Evolutionary conservation across 2,888 invertebrate species (phyloP).

Genomic region (Acrobeloides nanus): DNA sequence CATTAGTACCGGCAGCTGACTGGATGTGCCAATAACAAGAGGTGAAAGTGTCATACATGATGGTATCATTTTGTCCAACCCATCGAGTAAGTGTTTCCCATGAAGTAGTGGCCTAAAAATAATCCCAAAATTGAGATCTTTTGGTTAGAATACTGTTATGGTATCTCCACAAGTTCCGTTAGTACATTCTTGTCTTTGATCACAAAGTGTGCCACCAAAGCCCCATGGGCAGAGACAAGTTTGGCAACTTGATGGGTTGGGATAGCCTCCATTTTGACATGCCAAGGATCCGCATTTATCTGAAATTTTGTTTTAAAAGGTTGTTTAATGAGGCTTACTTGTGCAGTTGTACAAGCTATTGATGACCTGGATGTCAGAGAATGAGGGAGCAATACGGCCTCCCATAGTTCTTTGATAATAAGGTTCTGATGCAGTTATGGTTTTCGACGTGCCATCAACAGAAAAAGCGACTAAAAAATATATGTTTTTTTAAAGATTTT

Average conservation of each 20-base stretch:
- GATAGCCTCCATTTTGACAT: constrained; percentile 27
- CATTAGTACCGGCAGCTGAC: background rate
- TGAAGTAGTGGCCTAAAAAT: too few species aligned
- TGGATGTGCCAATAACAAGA: background rate
- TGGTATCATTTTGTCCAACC: background rate
- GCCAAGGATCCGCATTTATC: constrained; percentile 19
- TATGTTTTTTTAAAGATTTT: too few species aligned
- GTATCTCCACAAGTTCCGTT: constrained; percentile 2
- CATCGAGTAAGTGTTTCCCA: background rate
- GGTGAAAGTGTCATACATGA: background rate
- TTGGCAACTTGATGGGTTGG: constrained; percentile 12
- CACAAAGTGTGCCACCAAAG: constrained; percentile 14
- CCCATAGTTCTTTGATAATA: constrained; percentile 27
- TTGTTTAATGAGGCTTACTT: constrained; percentile 12
- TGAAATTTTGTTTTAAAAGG: constrained; percentile 5
- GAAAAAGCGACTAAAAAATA: too few species aligned
- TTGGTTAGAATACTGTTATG: background rate
- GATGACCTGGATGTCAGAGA: constrained; percentile 27
- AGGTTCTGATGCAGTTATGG: constrained; percentile 16
- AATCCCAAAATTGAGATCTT: background rate
- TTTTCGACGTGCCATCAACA: too few species aligned
- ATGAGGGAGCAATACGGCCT: constrained; percentile 28
- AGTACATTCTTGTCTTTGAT: constrained; percentile 2
- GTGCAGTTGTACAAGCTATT: constrained; percentile 27
- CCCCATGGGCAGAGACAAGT: constrained; percentile 19